A percentile compares a stretch with the other conserved stretches of the same genome.
Conservation (phyloP, 2,113 vertebrate species). For the Elgaria multicarinata region DNA sequence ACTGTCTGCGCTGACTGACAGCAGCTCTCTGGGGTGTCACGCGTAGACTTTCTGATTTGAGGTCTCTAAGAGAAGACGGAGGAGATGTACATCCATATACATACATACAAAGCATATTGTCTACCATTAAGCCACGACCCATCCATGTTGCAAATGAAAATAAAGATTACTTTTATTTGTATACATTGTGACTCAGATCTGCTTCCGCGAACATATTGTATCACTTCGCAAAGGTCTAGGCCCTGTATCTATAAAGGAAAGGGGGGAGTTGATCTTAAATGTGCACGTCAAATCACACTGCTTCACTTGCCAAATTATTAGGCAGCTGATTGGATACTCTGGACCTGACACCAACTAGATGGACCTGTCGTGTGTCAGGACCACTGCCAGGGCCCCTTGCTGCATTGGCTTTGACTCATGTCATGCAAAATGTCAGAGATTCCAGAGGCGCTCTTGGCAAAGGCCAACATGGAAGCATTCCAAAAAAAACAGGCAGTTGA, state of each 20-base stretch:
- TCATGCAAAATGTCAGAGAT: conserved; percentile 66
- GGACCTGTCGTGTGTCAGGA: conserved; percentile 39
- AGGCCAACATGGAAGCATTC: conserved; percentile 53
- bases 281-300: background rate
- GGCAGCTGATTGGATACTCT: background rate
- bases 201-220: background rate
- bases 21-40: background rate
- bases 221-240: background rate
- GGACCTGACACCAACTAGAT: conserved; percentile 8
- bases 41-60: background rate
- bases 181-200: background rate
- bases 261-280: background rate
- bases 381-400: conserved; percentile 36
- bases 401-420: conserved; percentile 49
- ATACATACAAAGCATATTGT: background rate
- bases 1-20: background rate
- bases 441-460: conserved; percentile 64
- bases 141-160: background rate
- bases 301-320: background rate
- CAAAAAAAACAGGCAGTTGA: conserved; percentile 48
- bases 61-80: background rate
- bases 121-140: background rate
- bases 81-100: background rate
- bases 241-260: background rate
- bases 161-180: too few relatives aligned